These are phyloP conservation scores for Acanthosepion pharaonis DNA, from an alignment of 2,888 invertebrate genomes.

Conservation along the genomic window DNA sequence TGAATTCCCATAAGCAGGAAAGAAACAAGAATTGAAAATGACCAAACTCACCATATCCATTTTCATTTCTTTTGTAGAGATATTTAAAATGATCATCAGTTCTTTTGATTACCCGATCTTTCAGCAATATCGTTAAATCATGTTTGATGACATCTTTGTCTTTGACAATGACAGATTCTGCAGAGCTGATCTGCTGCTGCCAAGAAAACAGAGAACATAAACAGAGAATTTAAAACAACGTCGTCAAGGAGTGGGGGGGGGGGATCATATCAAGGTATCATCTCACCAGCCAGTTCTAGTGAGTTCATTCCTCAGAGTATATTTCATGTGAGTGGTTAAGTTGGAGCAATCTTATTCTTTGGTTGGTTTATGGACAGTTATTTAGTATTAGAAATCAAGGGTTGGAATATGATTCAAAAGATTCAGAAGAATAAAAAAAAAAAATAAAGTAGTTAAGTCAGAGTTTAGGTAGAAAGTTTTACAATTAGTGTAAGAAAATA, in stretches of 20 bases:
- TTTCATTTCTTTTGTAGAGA: not conserved
- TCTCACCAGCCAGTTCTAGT: not conserved
- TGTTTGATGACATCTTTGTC: not conserved
- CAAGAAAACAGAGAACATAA: not conserved
- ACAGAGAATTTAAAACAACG: not conserved
- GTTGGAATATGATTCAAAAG: no score
- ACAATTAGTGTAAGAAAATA: no score
- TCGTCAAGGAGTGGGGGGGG: not conserved
- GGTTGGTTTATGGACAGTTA: no score
- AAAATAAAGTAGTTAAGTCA: no score
- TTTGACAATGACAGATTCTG: not conserved
- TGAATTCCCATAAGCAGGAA: not conserved
- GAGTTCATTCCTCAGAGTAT: no score
- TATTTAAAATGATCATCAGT: slow-evolving; percentile 41
- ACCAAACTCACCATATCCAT: slow-evolving; percentile 34
- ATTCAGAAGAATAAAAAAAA: no score
- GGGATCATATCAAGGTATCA: not conserved
- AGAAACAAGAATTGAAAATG: not conserved
- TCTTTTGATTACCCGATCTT: not conserved
- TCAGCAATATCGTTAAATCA: not conserved
- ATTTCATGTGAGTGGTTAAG: no score
- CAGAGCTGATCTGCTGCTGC: not conserved
- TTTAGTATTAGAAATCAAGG: no score
- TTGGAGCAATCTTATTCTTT: no score
- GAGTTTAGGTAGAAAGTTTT: no score